Base-by-base conservation (phyloP, 1,140 invertebrate genomes). In the Neodiprion lecontei region DNA sequence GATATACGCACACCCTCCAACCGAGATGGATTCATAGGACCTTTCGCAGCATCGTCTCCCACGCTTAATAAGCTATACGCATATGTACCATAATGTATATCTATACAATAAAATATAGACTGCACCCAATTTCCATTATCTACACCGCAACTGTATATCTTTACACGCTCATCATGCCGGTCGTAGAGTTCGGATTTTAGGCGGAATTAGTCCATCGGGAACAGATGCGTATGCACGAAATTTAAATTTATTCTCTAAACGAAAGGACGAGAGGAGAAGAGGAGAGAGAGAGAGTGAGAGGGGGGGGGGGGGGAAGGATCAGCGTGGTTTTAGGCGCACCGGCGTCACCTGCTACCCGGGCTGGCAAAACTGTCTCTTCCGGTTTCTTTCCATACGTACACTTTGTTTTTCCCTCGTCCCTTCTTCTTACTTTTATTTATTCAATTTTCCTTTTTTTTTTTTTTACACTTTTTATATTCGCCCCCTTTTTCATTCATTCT, bases 321-420 rank as follows among this genome's bases (percentile, higher is more conserved):
- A 12, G 72, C 76, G 73, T 70, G 72, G 74, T 81, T 2, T 40
- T 40, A 40, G 28, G 28, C 28, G 28, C 28, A 76, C 79, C 73
- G 71, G 78, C 77, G 79, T 83, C 84, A 84, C 83, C 84, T 85
- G 84, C 82, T 84, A 81, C 78, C 79, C 80, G 79, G 50, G 28
- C 53, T 75, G 70, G 71, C 75, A 76, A 75, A 49, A 79, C 76
- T 75, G 75, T 70, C 49, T 47, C 72, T 68, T 74, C 76, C 73
- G 50, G 72, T 70, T 75, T 76, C 50, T 65, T 76, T 66, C 69
- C 72, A 72, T 72, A 49, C 50, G 11, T 23, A 9, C 61, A 7
- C 65, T 17, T 61, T 14, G 9, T 69, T 17, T 65, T 70, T 5
- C 28, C 28, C 28, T 40, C 28, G 28, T 40, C 28, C 28, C 28